A percentile compares a stretch with the other conserved stretches of the same genome.
Conservation (phyloP, 1,140 invertebrate genomes). For the Campoletis sonorensis region DNA sequence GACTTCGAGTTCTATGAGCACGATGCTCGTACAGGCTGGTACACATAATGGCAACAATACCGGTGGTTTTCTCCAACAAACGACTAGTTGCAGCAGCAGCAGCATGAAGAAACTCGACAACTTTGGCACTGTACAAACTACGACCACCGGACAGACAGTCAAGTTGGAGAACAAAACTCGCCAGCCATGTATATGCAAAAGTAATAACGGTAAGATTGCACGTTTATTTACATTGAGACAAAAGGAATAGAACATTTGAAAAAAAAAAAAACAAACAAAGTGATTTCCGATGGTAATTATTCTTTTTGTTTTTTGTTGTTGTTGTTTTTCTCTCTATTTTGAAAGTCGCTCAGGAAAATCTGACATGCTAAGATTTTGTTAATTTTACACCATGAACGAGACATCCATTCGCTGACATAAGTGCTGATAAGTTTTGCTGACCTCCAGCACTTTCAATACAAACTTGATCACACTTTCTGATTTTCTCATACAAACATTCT, state of each 20-base stretch:
- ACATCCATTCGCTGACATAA: too few relatives aligned
- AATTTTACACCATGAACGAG: too few relatives aligned
- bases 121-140: slow-evolving; percentile 65
- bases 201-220: slow-evolving; percentile 59
- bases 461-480: too few relatives aligned
- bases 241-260: too few relatives aligned
- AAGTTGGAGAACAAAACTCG: slow-evolving; percentile 72
- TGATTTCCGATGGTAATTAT: background rate
- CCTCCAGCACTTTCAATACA: too few relatives aligned
- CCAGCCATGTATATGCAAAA: slow-evolving; percentile 71
- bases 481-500: too few relatives aligned
- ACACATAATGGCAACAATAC: slow-evolving; percentile 59
- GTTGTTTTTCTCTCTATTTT: too few relatives aligned
- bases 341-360: too few relatives aligned
- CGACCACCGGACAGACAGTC: slow-evolving; percentile 64
- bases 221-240: background rate
- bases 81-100: slow-evolving; percentile 43
- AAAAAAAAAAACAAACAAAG: background rate
- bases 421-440: too few relatives aligned
- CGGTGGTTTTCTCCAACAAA: slow-evolving; percentile 54
- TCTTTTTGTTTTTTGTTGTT: too few relatives aligned
- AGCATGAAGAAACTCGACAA: slow-evolving; percentile 69
- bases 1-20: slow-evolving; percentile 59
- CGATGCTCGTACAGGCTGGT: slow-evolving; percentile 63
- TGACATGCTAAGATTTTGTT: too few relatives aligned